Conservation (phyloP, 2,797 vertebrate species). For the Acanthis flammea region DNA sequence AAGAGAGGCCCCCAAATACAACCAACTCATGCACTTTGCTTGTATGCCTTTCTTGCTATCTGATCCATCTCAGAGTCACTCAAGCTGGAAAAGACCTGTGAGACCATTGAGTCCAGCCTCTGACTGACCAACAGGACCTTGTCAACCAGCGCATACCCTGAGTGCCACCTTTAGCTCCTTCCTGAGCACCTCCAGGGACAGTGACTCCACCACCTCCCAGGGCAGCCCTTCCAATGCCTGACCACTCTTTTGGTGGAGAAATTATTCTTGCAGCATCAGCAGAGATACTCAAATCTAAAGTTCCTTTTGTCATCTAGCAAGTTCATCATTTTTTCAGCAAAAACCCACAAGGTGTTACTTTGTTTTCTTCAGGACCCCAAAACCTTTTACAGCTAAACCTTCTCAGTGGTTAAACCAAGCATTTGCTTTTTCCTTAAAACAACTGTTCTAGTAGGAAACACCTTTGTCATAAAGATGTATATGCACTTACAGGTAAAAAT, state of each 20-base stretch:
- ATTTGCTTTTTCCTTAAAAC: not conserved
- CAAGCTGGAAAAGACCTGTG: not conserved
- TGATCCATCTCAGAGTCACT: not conserved
- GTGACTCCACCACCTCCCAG: not conserved
- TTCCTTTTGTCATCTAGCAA: not conserved
- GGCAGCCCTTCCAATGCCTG: not conserved
- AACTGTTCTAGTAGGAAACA: not conserved
- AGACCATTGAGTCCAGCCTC: not conserved
- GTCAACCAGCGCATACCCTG: not conserved
- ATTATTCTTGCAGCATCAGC: not conserved
- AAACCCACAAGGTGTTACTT: accelerated
- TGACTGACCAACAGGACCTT: not conserved
- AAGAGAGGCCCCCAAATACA: not conserved
- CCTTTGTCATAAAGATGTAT: not conserved
- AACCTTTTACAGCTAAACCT: not conserved
- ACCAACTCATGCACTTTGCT: not conserved
- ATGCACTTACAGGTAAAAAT: not conserved
- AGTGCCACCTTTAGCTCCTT: accelerated
- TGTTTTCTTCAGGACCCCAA: not conserved
- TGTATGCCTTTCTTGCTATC: not conserved
- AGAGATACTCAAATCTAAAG: not conserved
- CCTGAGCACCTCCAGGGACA: not conserved
- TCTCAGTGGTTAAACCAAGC: not conserved
- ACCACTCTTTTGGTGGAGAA: not conserved
- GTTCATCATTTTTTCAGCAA: not conserved